phyloP scores from a whole-genome alignment of 2,888 invertebrate species.

The Drosophila putrida region DNA sequence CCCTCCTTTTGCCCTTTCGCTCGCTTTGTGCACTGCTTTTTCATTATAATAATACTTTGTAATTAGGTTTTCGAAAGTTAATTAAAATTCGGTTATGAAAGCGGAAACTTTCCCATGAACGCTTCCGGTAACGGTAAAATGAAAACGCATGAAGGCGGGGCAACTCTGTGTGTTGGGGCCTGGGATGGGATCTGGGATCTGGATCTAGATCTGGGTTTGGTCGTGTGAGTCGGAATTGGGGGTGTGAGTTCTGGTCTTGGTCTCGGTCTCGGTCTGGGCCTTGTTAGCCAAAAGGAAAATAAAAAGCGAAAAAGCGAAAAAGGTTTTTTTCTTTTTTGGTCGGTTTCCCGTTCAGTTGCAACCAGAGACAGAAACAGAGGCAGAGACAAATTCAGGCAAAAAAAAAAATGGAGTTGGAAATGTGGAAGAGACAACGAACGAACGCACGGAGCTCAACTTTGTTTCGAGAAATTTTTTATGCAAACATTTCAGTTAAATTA shows the following conservation, averaged over 20 bases:
- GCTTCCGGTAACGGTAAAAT: constrained; percentile 77
- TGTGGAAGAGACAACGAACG: constrained; percentile 57
- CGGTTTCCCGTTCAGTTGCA: constrained; percentile 34
- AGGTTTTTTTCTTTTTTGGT: constrained; percentile 39
- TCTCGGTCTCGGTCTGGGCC: constrained; percentile 28
- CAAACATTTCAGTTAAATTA: constrained; percentile 84
- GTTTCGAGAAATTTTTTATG: constrained; percentile 82
- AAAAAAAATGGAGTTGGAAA: constrained; percentile 41
- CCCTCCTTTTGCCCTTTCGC: constrained; percentile 23
- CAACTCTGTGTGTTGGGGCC: constrained; percentile 20
- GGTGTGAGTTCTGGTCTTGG: constrained; percentile 14
- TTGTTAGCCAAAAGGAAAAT: constrained; percentile 63
- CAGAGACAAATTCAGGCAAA: constrained; percentile 45
- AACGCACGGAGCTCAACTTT: constrained; percentile 59
- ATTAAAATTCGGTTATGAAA: constrained; percentile 85
- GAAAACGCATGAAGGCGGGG: constrained; percentile 67
- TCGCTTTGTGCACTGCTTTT: constrained; percentile 81
- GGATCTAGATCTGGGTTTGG: constrained; percentile 41
- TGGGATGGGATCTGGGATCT: constrained; percentile 24
- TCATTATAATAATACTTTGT: constrained; percentile 85
- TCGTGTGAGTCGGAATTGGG: neutral
- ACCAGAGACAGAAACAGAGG: constrained; percentile 32
- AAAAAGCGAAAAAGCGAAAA: constrained; percentile 44
- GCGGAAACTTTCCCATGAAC: constrained; percentile 84
- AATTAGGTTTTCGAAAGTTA: constrained; percentile 86